Evolutionary conservation across 2,797 vertebrate species (phyloP).

Genomic region (Lutjanus argentimaculatus): DNA sequence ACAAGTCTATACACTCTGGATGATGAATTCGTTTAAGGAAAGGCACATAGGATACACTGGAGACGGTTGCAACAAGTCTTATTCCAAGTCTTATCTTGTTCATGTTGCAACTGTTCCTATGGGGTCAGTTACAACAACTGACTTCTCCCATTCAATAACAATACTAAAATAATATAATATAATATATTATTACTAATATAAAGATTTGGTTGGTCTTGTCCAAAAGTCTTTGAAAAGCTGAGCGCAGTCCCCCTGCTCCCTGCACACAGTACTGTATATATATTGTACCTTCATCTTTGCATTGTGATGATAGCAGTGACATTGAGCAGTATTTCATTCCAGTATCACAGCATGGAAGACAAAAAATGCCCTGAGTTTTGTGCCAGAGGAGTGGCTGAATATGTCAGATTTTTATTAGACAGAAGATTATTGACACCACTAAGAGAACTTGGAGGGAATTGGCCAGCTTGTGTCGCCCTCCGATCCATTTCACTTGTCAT

Average conservation of each 20-base stretch:
- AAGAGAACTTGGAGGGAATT: slow-evolving; percentile 35
- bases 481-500: slow-evolving; percentile 69
- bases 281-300: neutral
- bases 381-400: slow-evolving; percentile 42
- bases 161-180: too few relatives aligned
- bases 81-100: too few relatives aligned
- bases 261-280: neutral
- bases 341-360: neutral
- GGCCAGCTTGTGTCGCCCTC: slow-evolving; percentile 45
- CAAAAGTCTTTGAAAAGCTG: too few relatives aligned
- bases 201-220: too few relatives aligned
- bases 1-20: slow-evolving; percentile 4
- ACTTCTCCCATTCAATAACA: too few relatives aligned
- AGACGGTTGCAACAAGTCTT: too few relatives aligned
- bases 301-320: slow-evolving; percentile 14
- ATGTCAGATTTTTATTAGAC: slow-evolving; percentile 43
- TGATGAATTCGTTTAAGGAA: slow-evolving; percentile 14
- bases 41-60: neutral
- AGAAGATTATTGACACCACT: slow-evolving; percentile 53
- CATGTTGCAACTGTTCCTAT: too few relatives aligned
- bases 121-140: too few relatives aligned
- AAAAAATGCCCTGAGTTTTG: neutral
- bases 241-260: neutral
- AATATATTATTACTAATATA: too few relatives aligned
- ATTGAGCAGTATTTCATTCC: slow-evolving; percentile 27